Base-by-base conservation (phyloP, 1,140 invertebrate genomes). In the Hycleus phaleratus region DNA sequence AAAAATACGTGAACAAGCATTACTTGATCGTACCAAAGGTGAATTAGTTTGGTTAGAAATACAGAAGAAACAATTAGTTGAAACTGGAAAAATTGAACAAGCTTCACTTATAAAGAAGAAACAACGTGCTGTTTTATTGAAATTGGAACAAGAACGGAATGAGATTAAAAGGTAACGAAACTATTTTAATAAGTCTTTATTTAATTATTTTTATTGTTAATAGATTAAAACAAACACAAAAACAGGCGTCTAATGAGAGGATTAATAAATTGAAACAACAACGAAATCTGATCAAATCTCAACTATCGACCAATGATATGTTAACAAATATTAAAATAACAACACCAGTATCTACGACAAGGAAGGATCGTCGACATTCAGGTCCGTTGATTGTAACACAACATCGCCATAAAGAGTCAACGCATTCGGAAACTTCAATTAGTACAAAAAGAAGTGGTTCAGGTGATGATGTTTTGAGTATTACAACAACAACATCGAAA, bases 21-120 rank as follows among this genome's bases (percentile, higher is more conserved):
- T 74, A 26, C 49, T 73, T 24, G 71, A 73, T 57, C 52, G 71
- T 18, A 72, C 68, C 5, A 72, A 69, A 64, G 64, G 65, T 3
- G 71, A 74, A 60, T 60, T 74, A 32, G 63, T 65, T 5, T 73
- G 66, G 68, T 58, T 74, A 24, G 72, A 74, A 58, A 70, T 74
- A 50, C 70, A 73, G 55, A 71, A 67, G 62, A 74, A 71, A 44
- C 67, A 74, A 46, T 63, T 74, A 26, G 63, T 64, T 45, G 68
- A 73, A 62, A 71, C 67, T 12, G 71, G 71, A 7, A 66, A 71
- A 47, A 42, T 72, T 8, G 61, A 71, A 8, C 65, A 74, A 58
- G 71, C 71, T 6, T 72, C 72, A 3, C 43, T 68, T 7, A 61
- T 74, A 7, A 74, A 74, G 48, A 73, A 71, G 51, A 74, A 74